phyloP scores from a whole-genome alignment of 2,888 invertebrate species.

The Agrochola macilenta region DNA sequence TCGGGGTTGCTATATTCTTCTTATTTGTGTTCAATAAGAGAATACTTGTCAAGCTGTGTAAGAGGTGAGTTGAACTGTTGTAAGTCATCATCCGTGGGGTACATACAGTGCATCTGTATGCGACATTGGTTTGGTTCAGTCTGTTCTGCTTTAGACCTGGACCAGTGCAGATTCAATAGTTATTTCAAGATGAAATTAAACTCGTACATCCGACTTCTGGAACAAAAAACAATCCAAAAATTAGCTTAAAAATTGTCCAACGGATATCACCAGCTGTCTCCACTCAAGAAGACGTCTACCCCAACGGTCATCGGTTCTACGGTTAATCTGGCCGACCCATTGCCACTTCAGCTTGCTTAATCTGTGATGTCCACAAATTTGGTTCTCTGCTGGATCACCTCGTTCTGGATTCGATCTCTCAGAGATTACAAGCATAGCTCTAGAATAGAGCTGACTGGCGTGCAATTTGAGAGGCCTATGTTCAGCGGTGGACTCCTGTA shows the following conservation, averaged over 20 bases:
- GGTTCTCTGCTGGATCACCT: neutral
- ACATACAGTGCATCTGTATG: neutral
- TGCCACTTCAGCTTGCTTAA: neutral
- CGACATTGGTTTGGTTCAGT: neutral
- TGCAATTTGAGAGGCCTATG: neutral
- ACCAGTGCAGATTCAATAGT: neutral
- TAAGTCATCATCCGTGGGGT: neutral
- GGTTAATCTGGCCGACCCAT: neutral
- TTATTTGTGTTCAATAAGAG: slow-evolving; percentile 72
- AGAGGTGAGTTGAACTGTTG: slow-evolving; percentile 63
- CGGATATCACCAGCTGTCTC: neutral
- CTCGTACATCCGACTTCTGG: neutral
- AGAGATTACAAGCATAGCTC: neutral
- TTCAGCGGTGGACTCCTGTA: neutral
- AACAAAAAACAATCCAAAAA: neutral
- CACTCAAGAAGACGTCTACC: neutral
- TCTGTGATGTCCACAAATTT: neutral
- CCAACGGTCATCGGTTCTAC: neutral
- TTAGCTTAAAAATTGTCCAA: neutral
- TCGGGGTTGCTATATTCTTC: slow-evolving; percentile 73
- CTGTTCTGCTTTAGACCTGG: neutral
- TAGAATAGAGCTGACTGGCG: neutral
- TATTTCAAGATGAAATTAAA: neutral
- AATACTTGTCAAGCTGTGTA: slow-evolving; percentile 61
- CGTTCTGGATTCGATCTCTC: neutral